Evolutionary conservation across 2,888 invertebrate species (phyloP), one percentile per base, ranked within the genome.

Genomic region (Dolichopus griseipennis): DNA sequence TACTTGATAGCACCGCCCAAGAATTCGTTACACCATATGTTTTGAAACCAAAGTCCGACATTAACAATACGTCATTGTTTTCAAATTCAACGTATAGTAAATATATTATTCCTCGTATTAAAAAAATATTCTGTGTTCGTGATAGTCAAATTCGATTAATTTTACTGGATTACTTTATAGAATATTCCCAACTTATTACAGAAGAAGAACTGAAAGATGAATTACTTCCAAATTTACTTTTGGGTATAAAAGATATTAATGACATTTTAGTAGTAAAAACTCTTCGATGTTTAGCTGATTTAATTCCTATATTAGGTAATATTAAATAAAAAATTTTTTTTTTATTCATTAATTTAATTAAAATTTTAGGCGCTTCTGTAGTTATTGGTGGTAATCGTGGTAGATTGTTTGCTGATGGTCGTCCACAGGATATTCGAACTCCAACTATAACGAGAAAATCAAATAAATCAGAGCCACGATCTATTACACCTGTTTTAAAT

Each of bases 221-320:
- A 65, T 88, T 95, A 73, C 83, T 96, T 74, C 95, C 95, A n/a
- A 93, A 95, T 88, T 81, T 95, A 67, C 83, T 95, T 61, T 85
- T 93, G 52, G 95, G 95, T 5, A 90, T 96, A 73, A 91, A 92
- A 78, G 95, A 96, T 76, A 88, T 87, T 1, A 91, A 93, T 79
- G 93, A 95, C 78, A 84, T 85, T 68, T 82, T 96, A 70, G 95
- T 95, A 0, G 86, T 90, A 34, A 87, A 89, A 69, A 95, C 95
- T 15, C 82, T 96, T 66, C 85, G 88, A 68, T 90, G 91, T 67
- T 81, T 96, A 69, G 93, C 95, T 69, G 90, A 92, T 75, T 81
- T 96, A 69, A 91, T 96, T 33, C 91, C 93, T 1, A 85, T 95
- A 71, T 83, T 94, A 67, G 64, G 64, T 64, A 22, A 62, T 10